These are phyloP conservation scores for Chrysogorgia sp. DNA, from an alignment of 92 coral and sea anemone species.

Conservation along the genomic window DNA sequence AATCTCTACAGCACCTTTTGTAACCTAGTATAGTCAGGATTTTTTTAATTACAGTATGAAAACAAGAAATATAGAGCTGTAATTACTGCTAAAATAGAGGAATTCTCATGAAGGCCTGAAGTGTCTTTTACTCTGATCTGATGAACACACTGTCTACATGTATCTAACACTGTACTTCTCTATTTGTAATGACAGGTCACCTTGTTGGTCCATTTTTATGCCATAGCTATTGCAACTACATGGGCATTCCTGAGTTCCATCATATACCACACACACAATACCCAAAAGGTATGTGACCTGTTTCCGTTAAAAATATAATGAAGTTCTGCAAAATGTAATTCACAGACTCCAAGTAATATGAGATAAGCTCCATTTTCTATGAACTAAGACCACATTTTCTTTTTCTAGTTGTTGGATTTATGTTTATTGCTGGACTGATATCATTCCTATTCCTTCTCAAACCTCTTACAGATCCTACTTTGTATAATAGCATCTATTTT, in stretches of 20 bases:
- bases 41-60: too few relatives aligned
- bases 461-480: constrained; percentile 82
- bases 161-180: neutral
- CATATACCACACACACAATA: constrained; percentile 77
- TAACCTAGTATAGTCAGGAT: too few relatives aligned
- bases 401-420: constrained; percentile 70
- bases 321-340: too few relatives aligned
- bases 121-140: neutral
- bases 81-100: too few relatives aligned
- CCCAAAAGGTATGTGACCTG: constrained; percentile 70
- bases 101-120: too few relatives aligned
- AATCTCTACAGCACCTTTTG: neutral
- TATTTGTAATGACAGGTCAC: constrained; percentile 65
- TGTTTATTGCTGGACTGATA: constrained; percentile 77
- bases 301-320: too few relatives aligned
- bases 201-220: constrained; percentile 92
- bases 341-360: too few relatives aligned
- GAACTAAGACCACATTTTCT: constrained; percentile 1
- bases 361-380: neutral
- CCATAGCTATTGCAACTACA: constrained; percentile 94
- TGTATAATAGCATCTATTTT: constrained; percentile 77
- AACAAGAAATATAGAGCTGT: too few relatives aligned
- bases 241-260: constrained; percentile 93
- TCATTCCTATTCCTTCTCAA: constrained; percentile 69
- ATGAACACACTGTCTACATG: neutral